Evolutionary conservation across 1,140 invertebrate genomes (phyloP).

Genomic region (Meteorus sp.): DNA sequence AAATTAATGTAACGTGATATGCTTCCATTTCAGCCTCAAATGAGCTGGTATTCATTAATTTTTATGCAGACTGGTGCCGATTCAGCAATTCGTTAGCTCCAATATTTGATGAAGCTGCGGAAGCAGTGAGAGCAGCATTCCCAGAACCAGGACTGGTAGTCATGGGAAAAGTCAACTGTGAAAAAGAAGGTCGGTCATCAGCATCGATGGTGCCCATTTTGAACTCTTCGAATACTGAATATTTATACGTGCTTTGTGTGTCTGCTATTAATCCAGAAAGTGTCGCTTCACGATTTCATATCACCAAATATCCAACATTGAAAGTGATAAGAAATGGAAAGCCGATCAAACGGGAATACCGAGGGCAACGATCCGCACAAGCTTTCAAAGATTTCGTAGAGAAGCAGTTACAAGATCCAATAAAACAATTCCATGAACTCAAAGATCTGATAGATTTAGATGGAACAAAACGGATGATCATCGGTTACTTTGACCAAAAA

Average conservation of each 20-base stretch:
- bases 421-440: slow-evolving; percentile 75
- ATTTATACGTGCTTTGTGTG: slow-evolving; percentile 27
- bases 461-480: slow-evolving; percentile 87
- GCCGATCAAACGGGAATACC: slow-evolving; percentile 91
- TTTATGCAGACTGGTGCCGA: slow-evolving; percentile 97
- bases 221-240: slow-evolving; percentile 16
- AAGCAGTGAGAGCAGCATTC: slow-evolving; percentile 80
- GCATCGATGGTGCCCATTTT: slow-evolving; percentile 7
- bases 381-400: slow-evolving; percentile 86
- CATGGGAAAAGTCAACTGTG: slow-evolving; percentile 97
- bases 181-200: slow-evolving; percentile 75
- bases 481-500: slow-evolving; percentile 89
- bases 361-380: slow-evolving; percentile 79
- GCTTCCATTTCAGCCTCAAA: slow-evolving; percentile 76
- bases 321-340: slow-evolving; percentile 96
- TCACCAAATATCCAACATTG: slow-evolving; percentile 97
- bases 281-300: slow-evolving; percentile 89
- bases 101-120: slow-evolving; percentile 94
- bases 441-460: slow-evolving; percentile 79
- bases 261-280: slow-evolving; percentile 60
- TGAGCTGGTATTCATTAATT: slow-evolving; percentile 97
- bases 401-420: slow-evolving; percentile 89
- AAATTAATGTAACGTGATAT: slow-evolving; percentile 30
- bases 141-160: slow-evolving; percentile 83
- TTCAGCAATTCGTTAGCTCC: slow-evolving; percentile 95